Base-by-base conservation (phyloP, 2,797 vertebrate genomes). In the Myotis planiceps region DNA sequence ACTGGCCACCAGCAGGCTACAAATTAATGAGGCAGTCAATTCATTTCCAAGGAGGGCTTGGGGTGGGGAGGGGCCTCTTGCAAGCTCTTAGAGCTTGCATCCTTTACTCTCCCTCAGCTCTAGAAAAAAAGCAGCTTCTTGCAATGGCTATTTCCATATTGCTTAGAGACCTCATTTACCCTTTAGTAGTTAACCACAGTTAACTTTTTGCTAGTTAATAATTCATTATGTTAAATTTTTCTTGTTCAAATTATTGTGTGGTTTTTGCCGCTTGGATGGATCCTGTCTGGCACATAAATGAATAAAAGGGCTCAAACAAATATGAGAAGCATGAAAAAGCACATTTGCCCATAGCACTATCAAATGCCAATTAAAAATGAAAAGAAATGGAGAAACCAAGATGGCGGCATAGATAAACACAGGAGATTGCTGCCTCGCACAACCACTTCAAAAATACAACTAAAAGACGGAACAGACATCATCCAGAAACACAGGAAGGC, bases 141-240 rank as follows among this genome's bases (percentile, higher is more conserved):
- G 68, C 65, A 72, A 15, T 45, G 68, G 39, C 8, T 60, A 42
- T 65, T 75, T 16, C 84, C 83, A 9, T 14, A 68, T 69, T 79
- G 37, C 55, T 80, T 68, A 55, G 29, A 88, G 65, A 65, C 27
- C 69, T 37, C 53, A 27, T 58, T 65, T n/a, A 90, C 6, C 5
- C 37, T 74, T 79, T 32, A 82, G 15, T 29, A 74, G 39, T 85
- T 75, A 79, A 79, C 34, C 68, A 90, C 0, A 37, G 34, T 68
- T 91, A 78, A 94, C 51, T 78, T 97, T 74, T 72, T 49, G 90
- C 39, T 68, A 37, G 19, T 47, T 81, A 75, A 83, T 75, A n/a
- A 82, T 53, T 69, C 63, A 63, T 75, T 65, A 39, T 5, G 58
- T 87, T 84, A 83, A 34, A 58, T 69, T 82, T 72, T 49, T 74